Evolutionary conservation across 2,797 vertebrate genomes (phyloP), one percentile per base, ranked within the genome.

Genomic region (Diplodus puntazzo): DNA sequence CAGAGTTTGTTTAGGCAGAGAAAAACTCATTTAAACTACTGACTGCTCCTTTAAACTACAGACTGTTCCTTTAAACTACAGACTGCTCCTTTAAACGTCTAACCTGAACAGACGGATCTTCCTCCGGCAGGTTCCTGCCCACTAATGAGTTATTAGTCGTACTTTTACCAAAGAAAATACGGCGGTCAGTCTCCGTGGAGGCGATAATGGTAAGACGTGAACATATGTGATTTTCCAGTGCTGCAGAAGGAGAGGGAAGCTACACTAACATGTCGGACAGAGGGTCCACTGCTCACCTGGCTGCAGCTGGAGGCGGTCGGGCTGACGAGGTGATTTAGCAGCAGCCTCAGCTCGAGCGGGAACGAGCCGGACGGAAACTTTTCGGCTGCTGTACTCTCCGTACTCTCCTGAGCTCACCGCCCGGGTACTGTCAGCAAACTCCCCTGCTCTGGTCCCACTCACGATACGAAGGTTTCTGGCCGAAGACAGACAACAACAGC

Each of bases 241-340:
- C 39, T 39, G 39, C 39, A 11, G 39, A 39, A 39, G 39, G 39
- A 39, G 39, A 39, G 39, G 2, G 39, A 39, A 39, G 39, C 39
- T 39, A 39, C 39, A 39, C 9, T 11, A 39, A 39, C 39, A 39
- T 39, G 39, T 39, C 39, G 39, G 39, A 39, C 39, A 39, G 39
- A 39, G 23, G 23, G 39, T 11, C 4, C 27, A 53, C 12, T 18
- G 71, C 88, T 89, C 81, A 92, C 89, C 90, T 88, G 58, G 3
- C 55, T 30, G 69, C 68, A 68, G 62, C 50, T 58, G 53, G n/a
- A 52, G 20, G 49, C 45, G 13, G 52, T 64, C 14, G 49, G 23
- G 48, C 39, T 39, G 39, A 39, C 39, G 39, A 39, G 9, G 39
- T 11, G 39, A 39, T 39, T 39, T 39, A 39, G 39, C 39, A 39